Evolutionary conservation across 1,140 invertebrate genomes (phyloP).

Genomic region (Chironomus striatipennis): DNA sequence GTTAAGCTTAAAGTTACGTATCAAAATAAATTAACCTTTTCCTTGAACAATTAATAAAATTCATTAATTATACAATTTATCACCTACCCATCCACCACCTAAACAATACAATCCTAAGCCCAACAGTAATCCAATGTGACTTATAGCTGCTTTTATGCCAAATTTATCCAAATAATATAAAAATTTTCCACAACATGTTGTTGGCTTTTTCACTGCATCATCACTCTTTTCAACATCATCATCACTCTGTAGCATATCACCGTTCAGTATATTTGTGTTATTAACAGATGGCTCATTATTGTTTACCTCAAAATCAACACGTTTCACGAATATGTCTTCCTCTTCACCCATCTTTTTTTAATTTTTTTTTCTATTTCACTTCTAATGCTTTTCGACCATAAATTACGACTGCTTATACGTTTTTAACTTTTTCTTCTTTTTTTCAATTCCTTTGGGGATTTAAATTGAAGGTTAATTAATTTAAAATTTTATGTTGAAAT

Average conservation of each 20-base stretch:
- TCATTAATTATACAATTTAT: background rate
- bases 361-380: background rate
- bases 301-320: conserved; percentile 13
- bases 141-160: conserved; percentile 48
- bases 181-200: background rate
- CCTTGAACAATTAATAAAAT: too few species aligned
- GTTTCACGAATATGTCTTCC: conserved; percentile 14
- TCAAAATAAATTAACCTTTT: too few species aligned
- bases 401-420: background rate
- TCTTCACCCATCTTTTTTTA: conserved; percentile 1
- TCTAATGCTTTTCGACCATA: too few species aligned
- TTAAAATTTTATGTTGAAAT: too few species aligned
- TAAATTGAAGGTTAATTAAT: too few species aligned
- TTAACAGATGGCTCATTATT: background rate
- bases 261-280: background rate
- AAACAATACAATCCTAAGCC: conserved; percentile 63
- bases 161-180: background rate
- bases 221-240: conserved; percentile 10
- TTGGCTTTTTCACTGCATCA: background rate
- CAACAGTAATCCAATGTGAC: conserved; percentile 59
- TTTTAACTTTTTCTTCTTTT: background rate
- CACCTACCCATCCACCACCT: conserved; percentile 59
- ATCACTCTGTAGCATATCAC: background rate
- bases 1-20: too few species aligned
- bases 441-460: background rate